These are phyloP conservation scores for Anaspis maculata DNA, from an alignment of 2,888 invertebrate genomes.

Conservation along the genomic window DNA sequence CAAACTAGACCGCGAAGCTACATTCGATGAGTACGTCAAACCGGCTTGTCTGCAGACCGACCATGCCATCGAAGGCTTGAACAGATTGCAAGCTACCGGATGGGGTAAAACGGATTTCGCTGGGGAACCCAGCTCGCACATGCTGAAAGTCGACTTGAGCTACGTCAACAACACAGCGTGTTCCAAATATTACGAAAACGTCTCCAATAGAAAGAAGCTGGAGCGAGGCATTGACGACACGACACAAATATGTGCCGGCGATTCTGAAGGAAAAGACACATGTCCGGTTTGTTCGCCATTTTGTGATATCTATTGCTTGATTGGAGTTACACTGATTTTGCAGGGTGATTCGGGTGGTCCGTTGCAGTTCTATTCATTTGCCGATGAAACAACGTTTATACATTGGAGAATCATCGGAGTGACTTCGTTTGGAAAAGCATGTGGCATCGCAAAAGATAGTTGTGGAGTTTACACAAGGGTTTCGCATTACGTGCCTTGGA, in stretches of 20 bases:
- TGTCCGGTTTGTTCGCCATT: no score
- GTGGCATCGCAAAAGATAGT: constrained; percentile 15
- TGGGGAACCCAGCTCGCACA: constrained; percentile 24
- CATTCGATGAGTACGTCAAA: constrained; percentile 12
- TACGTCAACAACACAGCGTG: constrained; percentile 11
- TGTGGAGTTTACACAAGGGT: constrained; percentile 9
- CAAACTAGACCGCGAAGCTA: constrained; percentile 28
- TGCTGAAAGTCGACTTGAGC: constrained; percentile 37
- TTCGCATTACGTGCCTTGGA: no score
- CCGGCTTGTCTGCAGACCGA: constrained; percentile 38
- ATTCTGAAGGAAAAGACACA: constrained; percentile 18
- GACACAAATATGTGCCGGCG: constrained; percentile 25
- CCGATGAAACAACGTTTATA: no score
- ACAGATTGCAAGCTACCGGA: constrained; percentile 35
- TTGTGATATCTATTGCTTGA: constrained; percentile 10
- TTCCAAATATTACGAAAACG: constrained; percentile 5
- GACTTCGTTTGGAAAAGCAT: constrained; percentile 35
- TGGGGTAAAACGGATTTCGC: constrained; percentile 35
- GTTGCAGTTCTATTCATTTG: constrained; percentile 34
- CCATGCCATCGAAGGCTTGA: constrained; percentile 1
- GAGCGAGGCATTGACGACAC: constrained; percentile 18
- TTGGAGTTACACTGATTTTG: constrained; percentile 20
- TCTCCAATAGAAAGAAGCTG: constrained; percentile 5
- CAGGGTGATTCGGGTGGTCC: constrained; percentile 55
- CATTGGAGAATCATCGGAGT: constrained; percentile 27